Conservation (phyloP, 2,113 vertebrate species). For the Hyla sarda region DNA sequence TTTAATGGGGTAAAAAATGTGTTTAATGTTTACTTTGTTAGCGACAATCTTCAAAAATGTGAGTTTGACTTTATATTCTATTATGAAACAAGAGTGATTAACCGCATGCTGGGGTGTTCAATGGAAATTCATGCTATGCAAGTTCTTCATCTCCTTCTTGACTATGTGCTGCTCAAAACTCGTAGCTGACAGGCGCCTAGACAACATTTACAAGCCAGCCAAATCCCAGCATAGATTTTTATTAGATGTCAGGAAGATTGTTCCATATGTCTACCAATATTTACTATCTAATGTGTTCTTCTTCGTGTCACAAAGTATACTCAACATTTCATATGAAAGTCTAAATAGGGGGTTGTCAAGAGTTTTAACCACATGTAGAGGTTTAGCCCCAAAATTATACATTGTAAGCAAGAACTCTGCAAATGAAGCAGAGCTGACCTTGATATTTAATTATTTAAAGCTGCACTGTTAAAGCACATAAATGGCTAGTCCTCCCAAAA, state of each 20-base stretch:
- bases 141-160: conserved; percentile 50
- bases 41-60: conserved; percentile 33
- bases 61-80: conserved; percentile 40
- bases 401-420: background rate
- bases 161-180: conserved; percentile 32
- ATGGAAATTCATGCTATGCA: conserved; percentile 49
- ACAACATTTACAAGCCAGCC: conserved; percentile 52
- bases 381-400: background rate
- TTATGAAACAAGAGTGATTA: conserved; percentile 52
- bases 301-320: background rate
- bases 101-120: conserved; percentile 51
- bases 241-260: conserved; percentile 37
- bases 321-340: background rate
- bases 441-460: background rate
- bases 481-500: background rate
- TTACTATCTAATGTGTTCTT: background rate
- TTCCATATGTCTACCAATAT: conserved; percentile 14
- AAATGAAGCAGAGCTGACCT: background rate
- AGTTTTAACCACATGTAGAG: background rate
- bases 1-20: conserved; percentile 44
- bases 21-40: conserved; percentile 56
- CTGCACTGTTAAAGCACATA: background rate
- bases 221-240: conserved; percentile 41
- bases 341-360: background rate
- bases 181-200: conserved; percentile 51